A percentile compares a stretch with the other conserved stretches of the same genome.
These are phyloP conservation scores for Bergia puertoricense DNA, from an alignment of 92 coral and sea anemone species.

Conservation along the genomic window DNA sequence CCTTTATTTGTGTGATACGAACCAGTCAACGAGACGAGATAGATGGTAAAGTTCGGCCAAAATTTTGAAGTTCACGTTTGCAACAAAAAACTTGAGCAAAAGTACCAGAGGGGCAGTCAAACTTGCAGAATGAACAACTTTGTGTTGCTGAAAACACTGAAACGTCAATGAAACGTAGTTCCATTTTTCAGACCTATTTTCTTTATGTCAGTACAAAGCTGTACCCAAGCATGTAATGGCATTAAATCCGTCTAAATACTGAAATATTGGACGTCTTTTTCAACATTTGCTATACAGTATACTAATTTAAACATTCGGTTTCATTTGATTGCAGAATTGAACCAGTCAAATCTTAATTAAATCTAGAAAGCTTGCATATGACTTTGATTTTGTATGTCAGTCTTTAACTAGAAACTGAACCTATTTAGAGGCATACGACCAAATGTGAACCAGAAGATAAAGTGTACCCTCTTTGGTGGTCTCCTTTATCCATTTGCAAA, in stretches of 20 bases:
- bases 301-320: not conserved
- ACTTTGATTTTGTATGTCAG: not conserved
- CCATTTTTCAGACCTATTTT: not conserved
- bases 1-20: not conserved
- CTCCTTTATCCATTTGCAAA: not conserved
- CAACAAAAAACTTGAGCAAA: not conserved
- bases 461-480: not conserved
- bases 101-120: not conserved
- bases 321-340: not conserved
- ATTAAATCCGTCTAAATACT: not conserved
- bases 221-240: not conserved
- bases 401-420: no score
- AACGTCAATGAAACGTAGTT: not conserved
- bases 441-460: not conserved
- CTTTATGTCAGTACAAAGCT: not conserved
- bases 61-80: not conserved
- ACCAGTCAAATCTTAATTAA: not conserved
- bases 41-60: not conserved
- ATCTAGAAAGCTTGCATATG: not conserved
- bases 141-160: not conserved
- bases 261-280: not conserved
- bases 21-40: not conserved
- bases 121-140: not conserved
- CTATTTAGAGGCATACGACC: not conserved
- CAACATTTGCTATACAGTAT: not conserved